Percentiles rank a stretch among this genome's conserved stretches.
Evolutionary conservation across 2,113 vertebrate genomes (phyloP).

Genomic region (Puma concolor): DNA sequence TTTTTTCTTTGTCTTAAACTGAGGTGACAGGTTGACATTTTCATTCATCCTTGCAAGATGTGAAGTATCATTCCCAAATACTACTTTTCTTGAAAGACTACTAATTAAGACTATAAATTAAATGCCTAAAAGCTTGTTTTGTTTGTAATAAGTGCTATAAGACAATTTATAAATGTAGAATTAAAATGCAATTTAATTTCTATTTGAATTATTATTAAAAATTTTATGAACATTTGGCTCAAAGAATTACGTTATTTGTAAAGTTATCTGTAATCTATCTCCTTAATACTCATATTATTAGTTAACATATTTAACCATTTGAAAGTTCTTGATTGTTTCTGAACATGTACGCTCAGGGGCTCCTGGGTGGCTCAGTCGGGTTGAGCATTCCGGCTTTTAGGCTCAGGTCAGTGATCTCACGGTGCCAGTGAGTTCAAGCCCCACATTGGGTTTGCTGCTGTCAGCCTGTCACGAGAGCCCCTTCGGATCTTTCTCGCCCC

Average conservation of each 20-base stretch:
- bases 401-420: no score
- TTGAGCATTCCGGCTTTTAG: no score
- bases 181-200: background rate
- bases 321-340: conserved; percentile 29
- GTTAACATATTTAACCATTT: conserved; percentile 8
- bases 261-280: background rate
- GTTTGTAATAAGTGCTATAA: conserved; percentile 15
- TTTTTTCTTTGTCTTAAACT: conserved; percentile 16
- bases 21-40: background rate
- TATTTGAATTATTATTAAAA: conserved; percentile 37
- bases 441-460: no score
- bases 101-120: background rate
- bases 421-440: no score
- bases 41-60: background rate
- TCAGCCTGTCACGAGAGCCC: no score
- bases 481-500: no score
- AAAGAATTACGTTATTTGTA: conserved; percentile 30
- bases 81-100: background rate
- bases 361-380: no score
- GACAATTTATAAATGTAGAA: background rate
- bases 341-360: background rate
- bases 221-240: conserved; percentile 11
- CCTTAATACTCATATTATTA: background rate
- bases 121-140: background rate
- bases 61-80: background rate